These are phyloP conservation scores for Malurus splendens DNA, from an alignment of 2,797 vertebrate genomes.

Conservation along the genomic window DNA sequence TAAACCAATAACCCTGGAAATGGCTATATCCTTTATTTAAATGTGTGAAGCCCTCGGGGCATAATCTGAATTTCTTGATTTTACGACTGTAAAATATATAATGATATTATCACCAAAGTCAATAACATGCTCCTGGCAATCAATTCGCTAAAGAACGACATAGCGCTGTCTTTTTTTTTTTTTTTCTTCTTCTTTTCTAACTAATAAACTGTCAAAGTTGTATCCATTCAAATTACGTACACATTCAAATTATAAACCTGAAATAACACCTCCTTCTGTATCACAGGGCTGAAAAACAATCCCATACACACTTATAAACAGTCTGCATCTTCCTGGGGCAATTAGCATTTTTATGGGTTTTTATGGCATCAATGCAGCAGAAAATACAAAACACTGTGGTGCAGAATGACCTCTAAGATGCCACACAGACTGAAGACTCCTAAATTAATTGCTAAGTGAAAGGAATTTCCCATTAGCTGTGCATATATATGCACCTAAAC, in stretches of 20 bases:
- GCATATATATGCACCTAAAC: neutral
- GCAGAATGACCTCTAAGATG: constrained; percentile 31
- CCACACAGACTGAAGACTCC: neutral
- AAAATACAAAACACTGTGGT: neutral
- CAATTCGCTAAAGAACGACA: neutral
- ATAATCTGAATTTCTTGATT: constrained; percentile 30
- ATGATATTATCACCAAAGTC: constrained; percentile 55
- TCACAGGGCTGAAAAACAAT: constrained; percentile 19
- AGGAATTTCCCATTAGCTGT: constrained; percentile 1
- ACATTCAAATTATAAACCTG: constrained; percentile 34
- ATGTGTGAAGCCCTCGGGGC: constrained; percentile 5
- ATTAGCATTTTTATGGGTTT: constrained; percentile 65
- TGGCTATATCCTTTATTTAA: constrained; percentile 57
- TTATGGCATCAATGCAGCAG: neutral
- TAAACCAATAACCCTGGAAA: constrained; percentile 39
- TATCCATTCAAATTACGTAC: neutral
- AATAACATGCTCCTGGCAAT: constrained; percentile 51
- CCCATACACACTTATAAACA: neutral
- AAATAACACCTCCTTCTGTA: constrained; percentile 23
- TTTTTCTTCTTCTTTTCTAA: neutral
- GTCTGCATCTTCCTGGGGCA: constrained; percentile 12
- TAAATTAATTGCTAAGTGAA: constrained; percentile 33
- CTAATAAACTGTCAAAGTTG: constrained; percentile 49
- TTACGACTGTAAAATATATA: constrained; percentile 50
- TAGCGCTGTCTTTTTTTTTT: neutral